Percentiles rank a stretch among this genome's conserved stretches.
phyloP scores from a whole-genome alignment of 2,888 invertebrate genomes.

The Drosophila atroscutellata region DNA sequence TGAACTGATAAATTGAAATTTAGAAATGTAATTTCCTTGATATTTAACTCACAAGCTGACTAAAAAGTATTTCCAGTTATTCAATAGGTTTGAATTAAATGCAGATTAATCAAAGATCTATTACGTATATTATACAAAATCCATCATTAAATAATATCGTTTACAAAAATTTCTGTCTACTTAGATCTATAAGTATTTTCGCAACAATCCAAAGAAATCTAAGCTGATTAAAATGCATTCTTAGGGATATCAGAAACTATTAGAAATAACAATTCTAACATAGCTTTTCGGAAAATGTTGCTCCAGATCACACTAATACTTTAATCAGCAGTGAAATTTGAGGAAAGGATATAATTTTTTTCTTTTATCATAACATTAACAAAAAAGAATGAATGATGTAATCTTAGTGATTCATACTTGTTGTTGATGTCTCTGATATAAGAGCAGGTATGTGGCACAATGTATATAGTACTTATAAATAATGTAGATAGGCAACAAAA shows the following conservation, averaged over 20 bases:
- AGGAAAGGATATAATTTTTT: not conserved
- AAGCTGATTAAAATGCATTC: not conserved
- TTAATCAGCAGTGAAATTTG: not conserved
- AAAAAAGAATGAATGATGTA: not conserved
- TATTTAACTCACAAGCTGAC: not conserved
- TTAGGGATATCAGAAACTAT: not conserved
- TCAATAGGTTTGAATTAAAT: not conserved
- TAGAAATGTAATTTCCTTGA: not conserved
- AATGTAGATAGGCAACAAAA: not conserved
- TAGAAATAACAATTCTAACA: not conserved
- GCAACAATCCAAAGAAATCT: not conserved
- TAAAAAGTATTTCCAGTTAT: not conserved
- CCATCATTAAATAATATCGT: not conserved
- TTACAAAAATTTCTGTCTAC: not conserved
- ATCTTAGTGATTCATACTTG: conserved; percentile 6
- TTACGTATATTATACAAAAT: not conserved
- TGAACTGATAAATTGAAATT: too few species aligned
- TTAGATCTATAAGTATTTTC: not conserved
- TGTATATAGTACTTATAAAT: not conserved
- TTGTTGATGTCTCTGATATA: conserved; percentile 1
- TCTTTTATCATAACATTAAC: not conserved
- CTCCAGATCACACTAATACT: not conserved
- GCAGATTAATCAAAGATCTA: not conserved
- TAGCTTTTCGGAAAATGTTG: not conserved
- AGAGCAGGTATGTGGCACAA: not conserved